These are phyloP conservation scores for Balanococcus diminutus DNA, from an alignment of 2,888 invertebrate genomes.

Conservation along the genomic window DNA sequence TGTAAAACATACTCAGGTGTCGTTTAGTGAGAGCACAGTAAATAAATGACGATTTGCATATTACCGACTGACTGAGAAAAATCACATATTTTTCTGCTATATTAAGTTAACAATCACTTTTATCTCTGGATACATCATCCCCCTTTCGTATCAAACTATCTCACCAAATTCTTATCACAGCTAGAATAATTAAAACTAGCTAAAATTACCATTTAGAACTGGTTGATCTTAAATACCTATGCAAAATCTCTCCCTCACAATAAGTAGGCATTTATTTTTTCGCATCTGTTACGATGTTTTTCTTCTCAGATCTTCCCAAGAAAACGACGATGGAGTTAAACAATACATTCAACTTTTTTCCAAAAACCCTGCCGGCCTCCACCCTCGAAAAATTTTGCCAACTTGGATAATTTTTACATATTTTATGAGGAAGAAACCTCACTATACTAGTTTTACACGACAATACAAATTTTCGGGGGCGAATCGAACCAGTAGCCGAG, in stretches of 20 bases:
- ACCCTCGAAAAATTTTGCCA: constrained; percentile 1
- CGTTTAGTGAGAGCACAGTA: neutral
- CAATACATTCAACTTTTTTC: neutral
- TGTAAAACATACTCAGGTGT: constrained; percentile 3
- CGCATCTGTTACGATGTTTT: neutral
- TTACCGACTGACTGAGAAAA: neutral
- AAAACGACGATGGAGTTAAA: neutral
- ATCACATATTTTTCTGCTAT: neutral
- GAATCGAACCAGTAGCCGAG: neutral
- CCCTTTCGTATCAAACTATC: neutral
- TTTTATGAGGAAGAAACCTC: neutral
- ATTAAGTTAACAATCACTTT: neutral
- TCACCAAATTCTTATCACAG: neutral
- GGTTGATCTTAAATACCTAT: neutral
- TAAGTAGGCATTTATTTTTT: neutral
- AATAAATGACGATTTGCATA: neutral
- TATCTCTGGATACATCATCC: neutral
- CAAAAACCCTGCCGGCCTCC: neutral
- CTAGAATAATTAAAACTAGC: neutral
- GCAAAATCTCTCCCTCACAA: neutral
- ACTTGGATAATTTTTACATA: constrained; percentile 1
- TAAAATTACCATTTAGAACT: neutral
- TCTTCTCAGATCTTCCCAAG: neutral
- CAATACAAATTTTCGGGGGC: constrained; percentile 5
- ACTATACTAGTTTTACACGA: neutral